phyloP scores from a whole-genome alignment of 2,888 invertebrate genomes.

The Acrobasis repandana region DNA sequence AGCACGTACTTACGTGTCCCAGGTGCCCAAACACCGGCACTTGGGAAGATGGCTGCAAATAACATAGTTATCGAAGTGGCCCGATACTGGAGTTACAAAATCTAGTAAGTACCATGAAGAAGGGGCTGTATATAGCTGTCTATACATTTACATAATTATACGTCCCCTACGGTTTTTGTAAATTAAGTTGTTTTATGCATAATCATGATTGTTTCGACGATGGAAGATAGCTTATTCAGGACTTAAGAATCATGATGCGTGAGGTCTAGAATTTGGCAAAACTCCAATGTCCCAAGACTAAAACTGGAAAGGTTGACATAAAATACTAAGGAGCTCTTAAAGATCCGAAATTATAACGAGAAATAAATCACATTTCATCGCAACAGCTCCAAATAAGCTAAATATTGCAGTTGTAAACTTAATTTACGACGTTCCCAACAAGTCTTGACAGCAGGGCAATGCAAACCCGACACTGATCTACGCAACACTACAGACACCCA shows the following conservation, averaged over 20 bases:
- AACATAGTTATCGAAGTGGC: no score
- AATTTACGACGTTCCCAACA: conserved; percentile 11
- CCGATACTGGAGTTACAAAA: no score
- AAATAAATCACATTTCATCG: conserved; percentile 1
- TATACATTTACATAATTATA: no score
- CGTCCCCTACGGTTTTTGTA: no score
- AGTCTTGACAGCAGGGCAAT: conserved; percentile 6
- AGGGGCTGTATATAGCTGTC: no score
- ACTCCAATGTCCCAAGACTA: background rate
- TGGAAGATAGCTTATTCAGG: no score
- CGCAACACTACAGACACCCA: conserved; percentile 19
- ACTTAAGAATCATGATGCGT: background rate
- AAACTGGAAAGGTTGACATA: background rate
- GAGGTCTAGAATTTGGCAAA: background rate
- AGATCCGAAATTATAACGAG: background rate
- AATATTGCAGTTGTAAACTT: conserved; percentile 4
- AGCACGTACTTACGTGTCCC: no score
- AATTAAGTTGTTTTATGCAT: no score
- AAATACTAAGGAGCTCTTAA: background rate
- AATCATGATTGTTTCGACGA: no score
- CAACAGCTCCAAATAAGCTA: conserved; percentile 6
- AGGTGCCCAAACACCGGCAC: no score
- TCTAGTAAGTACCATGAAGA: no score
- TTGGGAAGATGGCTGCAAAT: no score
- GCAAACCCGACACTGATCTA: conserved; percentile 9